A percentile compares a stretch with the other conserved stretches of the same genome.
phyloP scores from a whole-genome alignment of 1,140 invertebrate species.

The Oedothorax gibbosus region DNA sequence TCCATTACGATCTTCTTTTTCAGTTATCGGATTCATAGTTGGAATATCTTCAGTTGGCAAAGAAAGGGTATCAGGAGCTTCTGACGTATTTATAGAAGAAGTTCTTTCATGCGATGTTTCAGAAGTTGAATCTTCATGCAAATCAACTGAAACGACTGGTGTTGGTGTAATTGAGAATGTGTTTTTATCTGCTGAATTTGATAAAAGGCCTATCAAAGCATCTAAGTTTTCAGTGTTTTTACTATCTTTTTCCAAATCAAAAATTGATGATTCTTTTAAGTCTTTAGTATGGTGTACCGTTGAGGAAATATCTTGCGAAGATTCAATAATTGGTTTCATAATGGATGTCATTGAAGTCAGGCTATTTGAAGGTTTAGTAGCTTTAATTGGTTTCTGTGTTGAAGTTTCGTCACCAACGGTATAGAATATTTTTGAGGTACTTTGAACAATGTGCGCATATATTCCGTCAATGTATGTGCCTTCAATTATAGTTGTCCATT shows the following conservation, averaged over 20 bases:
- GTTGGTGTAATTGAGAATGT: slow-evolving; percentile 17
- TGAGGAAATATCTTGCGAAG: background rate
- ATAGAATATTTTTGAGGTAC: slow-evolving; percentile 78
- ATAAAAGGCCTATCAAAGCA: slow-evolving; percentile 28
- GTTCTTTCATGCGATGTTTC: too few species aligned
- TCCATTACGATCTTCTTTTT: too few species aligned
- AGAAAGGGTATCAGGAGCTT: too few species aligned
- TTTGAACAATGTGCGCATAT: slow-evolving; percentile 85
- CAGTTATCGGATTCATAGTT: too few species aligned
- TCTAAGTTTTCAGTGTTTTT: slow-evolving; percentile 13
- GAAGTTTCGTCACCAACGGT: slow-evolving; percentile 14
- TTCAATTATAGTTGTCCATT: slow-evolving; percentile 88
- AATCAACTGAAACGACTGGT: background rate
- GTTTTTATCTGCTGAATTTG: slow-evolving; percentile 1
- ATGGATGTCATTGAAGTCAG: background rate
- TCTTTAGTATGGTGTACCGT: background rate
- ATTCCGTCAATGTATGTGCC: slow-evolving; percentile 88
- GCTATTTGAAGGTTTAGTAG: background rate
- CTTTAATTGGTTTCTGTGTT: background rate
- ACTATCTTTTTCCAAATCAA: background rate
- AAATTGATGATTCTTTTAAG: background rate
- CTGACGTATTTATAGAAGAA: too few species aligned
- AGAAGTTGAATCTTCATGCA: too few species aligned
- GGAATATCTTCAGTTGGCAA: too few species aligned
- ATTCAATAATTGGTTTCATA: background rate